phyloP scores from a whole-genome alignment of 1,140 invertebrate species.

The Drosophila novamexicana region DNA sequence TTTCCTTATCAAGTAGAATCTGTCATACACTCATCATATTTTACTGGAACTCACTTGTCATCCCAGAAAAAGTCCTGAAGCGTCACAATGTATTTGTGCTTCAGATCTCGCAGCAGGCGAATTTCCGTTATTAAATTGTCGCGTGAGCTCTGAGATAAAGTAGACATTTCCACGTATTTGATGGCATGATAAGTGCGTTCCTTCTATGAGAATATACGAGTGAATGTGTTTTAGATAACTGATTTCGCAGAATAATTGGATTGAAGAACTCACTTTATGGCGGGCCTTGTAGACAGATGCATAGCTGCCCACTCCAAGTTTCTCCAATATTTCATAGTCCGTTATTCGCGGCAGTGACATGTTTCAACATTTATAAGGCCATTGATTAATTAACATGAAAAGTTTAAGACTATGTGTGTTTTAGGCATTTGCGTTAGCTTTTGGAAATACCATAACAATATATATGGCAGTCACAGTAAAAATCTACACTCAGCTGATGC shows the following conservation, averaged over 20 bases:
- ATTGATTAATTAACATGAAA: constrained; percentile 11
- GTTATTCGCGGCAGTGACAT: constrained; percentile 86
- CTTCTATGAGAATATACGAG: constrained; percentile 52
- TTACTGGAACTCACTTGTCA: constrained; percentile 85
- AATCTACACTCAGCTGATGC: constrained; percentile 19
- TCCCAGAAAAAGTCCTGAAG: constrained; percentile 94
- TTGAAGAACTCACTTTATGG: constrained; percentile 87
- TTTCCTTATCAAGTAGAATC: neutral
- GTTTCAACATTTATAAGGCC: constrained; percentile 11
- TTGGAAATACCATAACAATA: constrained; percentile 41
- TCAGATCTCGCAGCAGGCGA: constrained; percentile 90
- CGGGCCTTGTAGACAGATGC: constrained; percentile 94
- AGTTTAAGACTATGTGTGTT: neutral
- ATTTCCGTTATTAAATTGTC: constrained; percentile 95
- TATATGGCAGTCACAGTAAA: constrained; percentile 13
- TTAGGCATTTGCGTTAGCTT: neutral
- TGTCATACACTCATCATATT: neutral
- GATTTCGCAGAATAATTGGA: neutral
- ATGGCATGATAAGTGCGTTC: constrained; percentile 85
- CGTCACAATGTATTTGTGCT: constrained; percentile 93
- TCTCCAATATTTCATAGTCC: constrained; percentile 90
- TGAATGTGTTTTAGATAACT: constrained; percentile 4
- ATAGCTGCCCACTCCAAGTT: constrained; percentile 94
- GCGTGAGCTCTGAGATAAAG: constrained; percentile 89
- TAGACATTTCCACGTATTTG: constrained; percentile 92